These are phyloP conservation scores for Vidua chalybeata DNA, from an alignment of 2,113 vertebrate species.

Conservation along the genomic window DNA sequence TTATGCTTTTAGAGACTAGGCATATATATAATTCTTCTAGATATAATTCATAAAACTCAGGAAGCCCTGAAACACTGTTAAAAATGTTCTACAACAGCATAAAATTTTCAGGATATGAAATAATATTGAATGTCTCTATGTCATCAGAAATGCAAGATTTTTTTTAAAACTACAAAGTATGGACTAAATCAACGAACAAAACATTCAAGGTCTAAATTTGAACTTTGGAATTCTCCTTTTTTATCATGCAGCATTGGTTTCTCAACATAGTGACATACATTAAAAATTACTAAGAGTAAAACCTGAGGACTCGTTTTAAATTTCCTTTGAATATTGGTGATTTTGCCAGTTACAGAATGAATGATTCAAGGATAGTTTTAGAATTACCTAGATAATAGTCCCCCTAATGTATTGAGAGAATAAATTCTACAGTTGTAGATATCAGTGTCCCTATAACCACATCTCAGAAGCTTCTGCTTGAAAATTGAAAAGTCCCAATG, in stretches of 20 bases:
- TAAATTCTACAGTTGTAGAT: background rate
- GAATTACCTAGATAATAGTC: background rate
- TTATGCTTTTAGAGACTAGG: background rate
- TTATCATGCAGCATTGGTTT: background rate
- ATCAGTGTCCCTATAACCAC: fast-evolving
- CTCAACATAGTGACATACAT: background rate
- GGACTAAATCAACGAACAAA: background rate
- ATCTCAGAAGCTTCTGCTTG: background rate
- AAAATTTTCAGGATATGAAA: background rate
- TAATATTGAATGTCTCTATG: background rate
- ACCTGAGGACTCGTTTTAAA: background rate
- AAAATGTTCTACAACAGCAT: background rate
- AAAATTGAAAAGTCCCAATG: background rate
- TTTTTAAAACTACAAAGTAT: background rate
- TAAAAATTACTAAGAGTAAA: background rate
- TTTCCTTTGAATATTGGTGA: background rate
- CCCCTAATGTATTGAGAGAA: background rate
- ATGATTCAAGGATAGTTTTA: background rate
- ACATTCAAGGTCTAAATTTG: background rate
- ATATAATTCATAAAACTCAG: background rate
- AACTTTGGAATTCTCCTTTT: background rate
- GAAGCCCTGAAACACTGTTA: background rate
- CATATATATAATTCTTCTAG: background rate
- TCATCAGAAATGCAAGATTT: background rate
- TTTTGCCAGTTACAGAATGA: background rate